These are phyloP conservation scores for Dendrolimus punctatus DNA, from an alignment of 1,140 invertebrate species.

Conservation along the genomic window DNA sequence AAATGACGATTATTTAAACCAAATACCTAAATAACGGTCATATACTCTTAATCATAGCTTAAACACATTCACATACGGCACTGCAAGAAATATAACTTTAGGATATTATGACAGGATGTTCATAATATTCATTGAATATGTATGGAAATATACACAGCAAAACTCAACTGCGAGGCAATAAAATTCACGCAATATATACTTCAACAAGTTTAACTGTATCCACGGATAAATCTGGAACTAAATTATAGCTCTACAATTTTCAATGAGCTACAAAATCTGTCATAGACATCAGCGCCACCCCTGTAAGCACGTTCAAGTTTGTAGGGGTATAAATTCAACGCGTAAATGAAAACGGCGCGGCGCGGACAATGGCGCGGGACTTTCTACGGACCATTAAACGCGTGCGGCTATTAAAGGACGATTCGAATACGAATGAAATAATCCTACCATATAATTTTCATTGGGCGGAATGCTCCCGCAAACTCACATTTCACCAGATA, in stretches of 20 bases:
- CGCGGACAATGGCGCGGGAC: slow-evolving; percentile 40
- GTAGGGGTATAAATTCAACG: slow-evolving; percentile 42
- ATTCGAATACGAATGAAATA: slow-evolving; percentile 51
- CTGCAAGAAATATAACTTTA: too few relatives aligned
- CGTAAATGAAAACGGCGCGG: slow-evolving; percentile 41
- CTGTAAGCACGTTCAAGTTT: too few relatives aligned
- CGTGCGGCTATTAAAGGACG: slow-evolving; percentile 20
- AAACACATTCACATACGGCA: too few relatives aligned
- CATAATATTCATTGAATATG: slow-evolving; percentile 34
- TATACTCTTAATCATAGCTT: too few relatives aligned
- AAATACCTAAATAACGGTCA: too few relatives aligned
- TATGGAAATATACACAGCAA: slow-evolving; percentile 28
- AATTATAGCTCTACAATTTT: too few relatives aligned
- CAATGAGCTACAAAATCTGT: too few relatives aligned
- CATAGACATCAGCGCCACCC: too few relatives aligned
- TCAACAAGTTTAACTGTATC: too few relatives aligned
- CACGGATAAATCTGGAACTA: too few relatives aligned
- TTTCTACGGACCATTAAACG: slow-evolving; percentile 34
- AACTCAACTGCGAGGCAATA: slow-evolving; percentile 13
- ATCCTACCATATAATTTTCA: slow-evolving; percentile 67
- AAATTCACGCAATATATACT: slow-evolving; percentile 34
- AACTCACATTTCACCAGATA: slow-evolving; percentile 50
- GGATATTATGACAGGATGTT: slow-evolving; percentile 18
- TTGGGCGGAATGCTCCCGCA: slow-evolving; percentile 36
- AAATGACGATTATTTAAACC: too few relatives aligned